These are phyloP conservation scores for Condylura cristata DNA, from an alignment of 2,113 vertebrate species.

Conservation along the genomic window DNA sequence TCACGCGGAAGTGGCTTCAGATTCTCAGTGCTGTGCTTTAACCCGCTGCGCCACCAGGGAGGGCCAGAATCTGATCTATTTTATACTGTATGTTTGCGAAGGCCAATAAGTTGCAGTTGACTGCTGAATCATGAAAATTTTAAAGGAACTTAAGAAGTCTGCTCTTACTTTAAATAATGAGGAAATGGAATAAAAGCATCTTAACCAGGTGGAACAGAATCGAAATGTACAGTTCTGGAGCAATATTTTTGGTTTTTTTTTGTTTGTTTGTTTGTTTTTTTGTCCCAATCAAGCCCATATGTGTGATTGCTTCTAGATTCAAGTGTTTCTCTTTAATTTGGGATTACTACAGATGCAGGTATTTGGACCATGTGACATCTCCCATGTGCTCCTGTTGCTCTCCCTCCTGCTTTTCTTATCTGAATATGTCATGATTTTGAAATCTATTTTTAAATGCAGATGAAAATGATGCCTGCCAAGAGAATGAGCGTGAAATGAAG, in stretches of 20 bases:
- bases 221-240: neutral
- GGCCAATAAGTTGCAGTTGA: neutral
- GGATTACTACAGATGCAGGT: conserved; percentile 15
- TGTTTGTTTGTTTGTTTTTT: no score
- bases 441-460: conserved; percentile 63
- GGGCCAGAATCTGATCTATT: conserved; percentile 21
- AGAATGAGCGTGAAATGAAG: conserved; percentile 66
- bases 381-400: conserved; percentile 35
- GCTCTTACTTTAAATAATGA: conserved; percentile 6
- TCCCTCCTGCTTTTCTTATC: conserved; percentile 58
- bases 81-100: conserved; percentile 47
- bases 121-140: neutral
- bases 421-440: conserved; percentile 55
- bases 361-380: conserved; percentile 24
- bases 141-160: neutral
- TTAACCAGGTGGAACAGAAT: neutral
- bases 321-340: neutral
- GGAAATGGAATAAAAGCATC: neutral
- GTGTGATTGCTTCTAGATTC: conserved; percentile 6
- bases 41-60: no score
- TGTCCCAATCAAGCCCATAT: neutral
- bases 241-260: neutral
- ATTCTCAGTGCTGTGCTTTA: no score
- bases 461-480: conserved; percentile 18
- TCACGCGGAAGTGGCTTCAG: no score